Base-by-base conservation (phyloP, 2,113 vertebrate genomes). In the Halcyon malimbica region DNA sequence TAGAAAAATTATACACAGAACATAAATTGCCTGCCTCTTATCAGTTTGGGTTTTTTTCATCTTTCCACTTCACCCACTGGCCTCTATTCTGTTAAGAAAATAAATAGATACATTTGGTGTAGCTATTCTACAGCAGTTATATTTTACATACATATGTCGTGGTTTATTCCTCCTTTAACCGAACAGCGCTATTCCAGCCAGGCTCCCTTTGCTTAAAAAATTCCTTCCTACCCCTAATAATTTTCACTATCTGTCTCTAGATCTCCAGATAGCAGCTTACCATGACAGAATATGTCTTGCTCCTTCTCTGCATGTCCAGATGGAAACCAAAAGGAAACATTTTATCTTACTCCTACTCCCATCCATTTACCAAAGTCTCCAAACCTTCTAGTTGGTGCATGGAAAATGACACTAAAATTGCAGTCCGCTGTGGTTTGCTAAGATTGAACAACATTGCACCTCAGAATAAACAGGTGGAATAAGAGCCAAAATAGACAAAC, bases 271-370 rank as follows among this genome's bases (percentile, higher is more conserved):
- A 90, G 60, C 25, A 67, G 33, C 53, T 94, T 78, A 90, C 83
- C 65, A 87, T 76, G 69, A 78, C 24, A 69, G 69, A 83, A 44
- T 59, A 86, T 23, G 37, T 68, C 77, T 90, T 84, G 41, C 60
- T 92, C 29, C 50, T 71, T 92, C 67, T 91, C 53, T 82, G 76
- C 21, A 71, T 10, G 89, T 82, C 86, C 95, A 97, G 83, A 95
- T 90, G 86, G 92, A 92, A 83, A 94, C 56, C 56, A 71, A 75
- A 95, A 78, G 51, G 42, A 81, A 97, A 85, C 44, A 85, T 93
- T 94, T 84, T 79, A 85, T 90, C 81, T 84, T 85, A 95, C 87
- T 95, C 92, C 93, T 96, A 95, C 88, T 90, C 73, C 74, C 2
- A 0, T 68, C 77, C 83, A 64, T 80, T 84, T 93, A 96, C 33